Percentiles rank a stretch among this genome's conserved stretches.
Conservation (phyloP, 1,140 invertebrate species). For the Ptiloglossa arizonensis region DNA sequence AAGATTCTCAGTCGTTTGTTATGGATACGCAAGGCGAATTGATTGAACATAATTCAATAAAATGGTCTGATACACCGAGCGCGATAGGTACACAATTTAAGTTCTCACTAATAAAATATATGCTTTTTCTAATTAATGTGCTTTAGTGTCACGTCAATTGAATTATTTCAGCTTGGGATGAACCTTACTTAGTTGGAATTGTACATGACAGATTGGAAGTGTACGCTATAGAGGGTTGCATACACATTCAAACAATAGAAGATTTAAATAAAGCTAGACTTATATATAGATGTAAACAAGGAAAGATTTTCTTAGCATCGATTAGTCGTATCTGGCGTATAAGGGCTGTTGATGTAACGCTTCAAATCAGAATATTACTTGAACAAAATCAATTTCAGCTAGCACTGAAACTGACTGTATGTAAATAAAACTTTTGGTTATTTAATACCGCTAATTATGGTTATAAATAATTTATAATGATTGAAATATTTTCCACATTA, state of each 20-base stretch:
- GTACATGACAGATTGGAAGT: constrained; percentile 91
- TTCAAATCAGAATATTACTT: constrained; percentile 91
- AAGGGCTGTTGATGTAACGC: constrained; percentile 88
- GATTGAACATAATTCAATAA: constrained; percentile 87
- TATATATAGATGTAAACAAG: constrained; percentile 87
- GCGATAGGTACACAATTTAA: constrained; percentile 84
- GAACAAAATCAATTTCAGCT: constrained; percentile 96
- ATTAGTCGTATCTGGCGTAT: constrained; percentile 94
- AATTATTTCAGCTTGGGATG: constrained; percentile 90
- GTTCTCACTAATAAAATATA: too few relatives aligned
- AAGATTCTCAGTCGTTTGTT: constrained; percentile 92
- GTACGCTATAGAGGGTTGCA: constrained; percentile 87
- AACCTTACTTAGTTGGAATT: constrained; percentile 94
- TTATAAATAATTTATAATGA: background rate
- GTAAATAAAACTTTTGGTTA: constrained; percentile 68
- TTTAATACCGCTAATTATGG: background rate
- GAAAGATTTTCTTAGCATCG: constrained; percentile 93
- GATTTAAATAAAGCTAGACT: constrained; percentile 87
- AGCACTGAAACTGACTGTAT: constrained; percentile 95
- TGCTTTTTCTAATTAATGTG: constrained; percentile 56
- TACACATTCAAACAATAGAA: constrained; percentile 82
- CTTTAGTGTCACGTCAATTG: background rate
- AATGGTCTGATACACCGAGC: constrained; percentile 91
- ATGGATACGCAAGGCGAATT: constrained; percentile 89
- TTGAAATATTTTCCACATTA: constrained; percentile 36